Evolutionary conservation across 2,888 invertebrate genomes (phyloP).

Genomic region (Catonia carolina): DNA sequence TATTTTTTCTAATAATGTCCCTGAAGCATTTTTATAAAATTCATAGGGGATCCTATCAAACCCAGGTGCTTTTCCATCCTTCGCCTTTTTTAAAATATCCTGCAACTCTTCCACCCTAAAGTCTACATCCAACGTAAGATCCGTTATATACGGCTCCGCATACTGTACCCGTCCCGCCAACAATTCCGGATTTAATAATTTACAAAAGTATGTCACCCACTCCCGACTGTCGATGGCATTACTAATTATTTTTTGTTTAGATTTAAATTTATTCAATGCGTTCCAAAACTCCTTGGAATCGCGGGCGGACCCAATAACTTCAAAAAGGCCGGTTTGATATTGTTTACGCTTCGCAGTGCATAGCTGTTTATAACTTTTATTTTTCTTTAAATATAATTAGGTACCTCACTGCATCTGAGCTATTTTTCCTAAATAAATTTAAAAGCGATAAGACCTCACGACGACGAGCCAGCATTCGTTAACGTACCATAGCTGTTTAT

Average conservation of each 20-base stretch:
- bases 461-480: background rate
- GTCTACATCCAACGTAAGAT: background rate
- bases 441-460: background rate
- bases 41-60: conserved; percentile 18
- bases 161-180: background rate
- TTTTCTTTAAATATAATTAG: background rate
- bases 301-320: background rate
- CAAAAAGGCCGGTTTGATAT: background rate
- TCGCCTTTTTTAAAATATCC: background rate
- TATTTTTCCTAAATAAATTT: background rate
- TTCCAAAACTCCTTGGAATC: background rate
- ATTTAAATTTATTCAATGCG: background rate
- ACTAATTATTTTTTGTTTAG: background rate
- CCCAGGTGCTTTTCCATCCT: conserved; percentile 18
- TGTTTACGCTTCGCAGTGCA: background rate
- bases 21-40: conserved; percentile 17
- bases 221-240: background rate
- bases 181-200: background rate
- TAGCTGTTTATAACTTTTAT: background rate
- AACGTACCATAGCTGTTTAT: background rate
- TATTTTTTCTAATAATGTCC: background rate
- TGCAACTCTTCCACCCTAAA: conserved; percentile 6
- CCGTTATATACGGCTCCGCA: background rate
- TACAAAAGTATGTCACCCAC: background rate
- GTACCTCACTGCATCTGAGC: background rate